Percentiles rank a stretch among this genome's conserved stretches.
Conservation (phyloP, 2,113 vertebrate species). For the Cyprinus carpio region DNA sequence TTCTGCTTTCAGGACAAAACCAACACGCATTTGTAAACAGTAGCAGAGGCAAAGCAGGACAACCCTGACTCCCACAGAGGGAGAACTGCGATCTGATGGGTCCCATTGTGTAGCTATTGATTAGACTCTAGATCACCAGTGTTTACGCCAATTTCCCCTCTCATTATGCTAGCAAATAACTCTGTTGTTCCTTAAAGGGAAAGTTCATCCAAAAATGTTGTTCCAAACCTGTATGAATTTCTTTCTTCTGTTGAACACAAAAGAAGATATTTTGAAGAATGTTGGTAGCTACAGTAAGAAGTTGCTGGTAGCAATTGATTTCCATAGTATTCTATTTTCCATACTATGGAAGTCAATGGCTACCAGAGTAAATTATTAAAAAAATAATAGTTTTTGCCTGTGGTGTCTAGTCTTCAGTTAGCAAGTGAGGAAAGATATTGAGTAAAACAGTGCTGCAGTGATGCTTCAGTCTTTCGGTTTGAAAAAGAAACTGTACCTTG, state of each 20-base stretch:
- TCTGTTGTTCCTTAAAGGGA: too few relatives aligned
- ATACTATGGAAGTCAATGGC: neutral
- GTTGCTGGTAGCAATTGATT: too few relatives aligned
- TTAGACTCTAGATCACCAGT: constrained; percentile 41
- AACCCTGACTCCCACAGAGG: neutral
- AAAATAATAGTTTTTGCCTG: neutral
- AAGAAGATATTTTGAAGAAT: neutral
- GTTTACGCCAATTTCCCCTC: neutral
- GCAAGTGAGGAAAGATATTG: neutral
- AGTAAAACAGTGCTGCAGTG: neutral
- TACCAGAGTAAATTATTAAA: neutral
- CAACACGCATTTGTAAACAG: neutral
- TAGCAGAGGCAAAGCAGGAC: neutral
- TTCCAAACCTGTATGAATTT: too few relatives aligned
- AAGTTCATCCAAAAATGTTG: too few relatives aligned
- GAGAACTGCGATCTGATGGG: constrained; percentile 14
- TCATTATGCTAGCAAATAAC: constrained; percentile 1
- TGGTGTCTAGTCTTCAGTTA: neutral
- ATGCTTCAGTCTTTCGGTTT: neutral
- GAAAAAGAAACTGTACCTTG: neutral
- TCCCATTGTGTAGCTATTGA: constrained; percentile 54
- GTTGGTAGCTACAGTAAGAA: neutral
- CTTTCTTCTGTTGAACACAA: too few relatives aligned
- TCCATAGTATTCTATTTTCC: too few relatives aligned
- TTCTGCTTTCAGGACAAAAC: constrained; percentile 6